phyloP scores from a whole-genome alignment of 92 coral and sea anemone species.

The Desmophyllum pertusum region DNA sequence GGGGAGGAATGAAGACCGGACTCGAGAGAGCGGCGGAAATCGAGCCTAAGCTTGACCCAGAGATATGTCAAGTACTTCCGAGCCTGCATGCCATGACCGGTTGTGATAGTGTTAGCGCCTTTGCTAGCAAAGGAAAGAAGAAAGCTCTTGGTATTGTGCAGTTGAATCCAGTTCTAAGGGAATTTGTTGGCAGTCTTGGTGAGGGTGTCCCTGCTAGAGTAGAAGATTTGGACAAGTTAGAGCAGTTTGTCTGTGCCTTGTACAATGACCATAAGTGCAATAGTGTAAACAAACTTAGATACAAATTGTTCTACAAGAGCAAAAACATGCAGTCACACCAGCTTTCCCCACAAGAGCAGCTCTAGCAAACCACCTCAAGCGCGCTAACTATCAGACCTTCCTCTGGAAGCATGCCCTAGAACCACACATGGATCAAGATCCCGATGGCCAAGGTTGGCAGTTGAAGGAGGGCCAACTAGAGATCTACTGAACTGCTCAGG shows the following conservation, averaged over 20 bases:
- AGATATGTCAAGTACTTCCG: constrained; percentile 38
- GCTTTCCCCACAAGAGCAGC: constrained; percentile 62
- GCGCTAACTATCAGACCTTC: constrained; percentile 59
- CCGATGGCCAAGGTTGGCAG: constrained; percentile 58
- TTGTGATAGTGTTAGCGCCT: constrained; percentile 47
- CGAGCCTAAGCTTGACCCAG: no score
- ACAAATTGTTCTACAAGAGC: constrained; percentile 59
- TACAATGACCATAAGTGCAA: constrained; percentile 35
- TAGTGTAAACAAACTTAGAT: constrained; percentile 45
- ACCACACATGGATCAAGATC: constrained; percentile 24
- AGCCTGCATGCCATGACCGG: constrained; percentile 43
- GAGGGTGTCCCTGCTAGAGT: not conserved
- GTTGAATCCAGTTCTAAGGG: not conserved
- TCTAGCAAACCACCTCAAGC: constrained; percentile 53
- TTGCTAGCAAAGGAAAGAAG: constrained; percentile 47
- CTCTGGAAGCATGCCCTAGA: constrained; percentile 66
- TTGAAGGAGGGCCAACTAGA: constrained; percentile 35
- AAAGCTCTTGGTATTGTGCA: constrained; percentile 31
- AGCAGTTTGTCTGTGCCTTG: constrained; percentile 38
- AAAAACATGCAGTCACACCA: constrained; percentile 67
- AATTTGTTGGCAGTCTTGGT: not conserved
- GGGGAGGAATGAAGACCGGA: no score
- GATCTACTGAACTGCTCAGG: constrained; percentile 50
- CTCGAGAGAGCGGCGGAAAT: no score
- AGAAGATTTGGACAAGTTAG: constrained; percentile 5